Conservation (phyloP, 2,113 vertebrate genomes). For the Solea senegalensis region DNA sequence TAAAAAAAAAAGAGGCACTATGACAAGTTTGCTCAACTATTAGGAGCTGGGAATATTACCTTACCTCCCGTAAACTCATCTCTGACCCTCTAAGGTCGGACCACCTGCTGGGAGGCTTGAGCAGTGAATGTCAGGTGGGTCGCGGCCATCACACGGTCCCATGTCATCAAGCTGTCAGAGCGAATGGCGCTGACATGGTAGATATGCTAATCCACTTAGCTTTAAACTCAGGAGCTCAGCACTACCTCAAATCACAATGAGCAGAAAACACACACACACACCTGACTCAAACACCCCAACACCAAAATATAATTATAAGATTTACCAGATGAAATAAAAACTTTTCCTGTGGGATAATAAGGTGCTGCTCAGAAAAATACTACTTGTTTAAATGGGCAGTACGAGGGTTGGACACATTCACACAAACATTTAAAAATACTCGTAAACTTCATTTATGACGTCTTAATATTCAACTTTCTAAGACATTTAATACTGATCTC, state of each 20-base stretch:
- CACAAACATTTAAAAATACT: no score
- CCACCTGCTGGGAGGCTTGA: slow-evolving; percentile 70
- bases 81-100: slow-evolving; percentile 37
- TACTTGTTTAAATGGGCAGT: no score
- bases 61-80: slow-evolving; percentile 1
- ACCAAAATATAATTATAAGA: no score
- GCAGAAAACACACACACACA: slow-evolving; percentile 52
- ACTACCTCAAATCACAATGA: slow-evolving; percentile 34
- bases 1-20: no score
- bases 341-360: no score
- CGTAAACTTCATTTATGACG: no score
- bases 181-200: slow-evolving; percentile 76
- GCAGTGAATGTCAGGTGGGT: slow-evolving; percentile 69
- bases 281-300: not conserved
- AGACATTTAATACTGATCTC: no score
- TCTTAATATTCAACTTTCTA: no score
- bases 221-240: slow-evolving; percentile 70
- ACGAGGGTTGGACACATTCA: no score
- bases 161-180: slow-evolving; percentile 76
- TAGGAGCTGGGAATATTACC: slow-evolving; percentile 15
- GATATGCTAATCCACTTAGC: slow-evolving; percentile 83
- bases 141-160: slow-evolving; percentile 71
- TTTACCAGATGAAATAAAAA: no score
- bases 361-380: no score
- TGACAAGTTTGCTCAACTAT: not conserved